A percentile compares a stretch with the other conserved stretches of the same genome.
These are phyloP conservation scores for Caenorhabditis doughertyi DNA, from an alignment of 2,888 invertebrate genomes.

Conservation along the genomic window DNA sequence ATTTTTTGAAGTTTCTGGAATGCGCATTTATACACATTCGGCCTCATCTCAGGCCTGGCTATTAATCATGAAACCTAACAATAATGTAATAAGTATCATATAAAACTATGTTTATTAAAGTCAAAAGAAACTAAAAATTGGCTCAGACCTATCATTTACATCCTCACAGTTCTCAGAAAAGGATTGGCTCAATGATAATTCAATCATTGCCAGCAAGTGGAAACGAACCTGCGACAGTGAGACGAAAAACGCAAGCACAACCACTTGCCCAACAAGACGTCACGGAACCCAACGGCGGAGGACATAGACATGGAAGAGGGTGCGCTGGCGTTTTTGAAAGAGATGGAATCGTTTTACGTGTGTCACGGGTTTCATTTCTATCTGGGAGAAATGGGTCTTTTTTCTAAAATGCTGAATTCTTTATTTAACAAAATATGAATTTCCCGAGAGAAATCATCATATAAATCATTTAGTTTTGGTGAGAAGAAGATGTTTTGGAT, in stretches of 20 bases:
- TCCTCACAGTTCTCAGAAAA: slow-evolving; percentile 55
- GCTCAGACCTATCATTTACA: slow-evolving; percentile 63
- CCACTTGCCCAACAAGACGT: slow-evolving; percentile 54
- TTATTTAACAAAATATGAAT: too few relatives aligned
- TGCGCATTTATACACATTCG: too few relatives aligned
- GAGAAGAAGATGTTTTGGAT: neutral
- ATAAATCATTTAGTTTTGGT: neutral
- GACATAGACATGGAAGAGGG: slow-evolving; percentile 13
- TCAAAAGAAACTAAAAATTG: slow-evolving; percentile 26
- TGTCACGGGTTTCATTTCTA: too few relatives aligned
- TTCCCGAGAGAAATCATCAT: neutral
- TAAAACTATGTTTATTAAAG: neutral
- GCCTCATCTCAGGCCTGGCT: too few relatives aligned
- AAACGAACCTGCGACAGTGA: slow-evolving; percentile 23
- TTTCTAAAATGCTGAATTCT: too few relatives aligned
- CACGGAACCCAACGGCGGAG: neutral
- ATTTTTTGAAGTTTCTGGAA: too few relatives aligned
- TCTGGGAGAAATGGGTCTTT: too few relatives aligned
- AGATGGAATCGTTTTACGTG: too few relatives aligned
- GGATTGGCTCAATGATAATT: slow-evolving; percentile 62
- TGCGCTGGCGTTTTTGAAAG: neutral
- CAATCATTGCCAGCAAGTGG: slow-evolving; percentile 53
- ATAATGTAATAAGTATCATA: neutral
- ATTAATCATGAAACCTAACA: too few relatives aligned
- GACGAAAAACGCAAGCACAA: slow-evolving; percentile 30